phyloP scores from a whole-genome alignment of 2,113 vertebrate species.

The Puma concolor region DNA sequence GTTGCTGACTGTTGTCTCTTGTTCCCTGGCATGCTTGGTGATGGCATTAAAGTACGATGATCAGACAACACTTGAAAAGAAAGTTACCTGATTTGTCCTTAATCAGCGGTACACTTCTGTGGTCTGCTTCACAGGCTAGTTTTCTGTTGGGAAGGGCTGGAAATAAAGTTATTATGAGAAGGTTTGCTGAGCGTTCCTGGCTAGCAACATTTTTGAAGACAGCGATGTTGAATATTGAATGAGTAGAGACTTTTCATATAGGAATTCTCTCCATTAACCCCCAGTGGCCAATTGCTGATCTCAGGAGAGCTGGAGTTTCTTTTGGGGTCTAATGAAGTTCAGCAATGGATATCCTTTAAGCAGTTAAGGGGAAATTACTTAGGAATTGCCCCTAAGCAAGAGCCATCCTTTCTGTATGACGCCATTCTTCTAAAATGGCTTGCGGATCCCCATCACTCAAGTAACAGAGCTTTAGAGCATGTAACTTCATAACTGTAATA shows the following conservation, averaged over 20 bases:
- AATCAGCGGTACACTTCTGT: background rate
- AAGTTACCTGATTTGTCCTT: background rate
- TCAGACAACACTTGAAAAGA: background rate
- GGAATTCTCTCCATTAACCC: background rate
- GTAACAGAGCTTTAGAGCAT: background rate
- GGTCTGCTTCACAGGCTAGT: background rate
- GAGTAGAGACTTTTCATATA: background rate
- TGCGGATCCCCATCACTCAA: background rate
- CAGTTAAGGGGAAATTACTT: background rate
- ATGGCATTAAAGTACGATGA: background rate
- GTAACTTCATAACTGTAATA: background rate
- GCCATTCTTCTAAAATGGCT: background rate
- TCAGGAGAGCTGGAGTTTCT: background rate
- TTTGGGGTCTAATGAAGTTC: background rate
- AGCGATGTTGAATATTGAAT: background rate
- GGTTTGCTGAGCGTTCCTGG: background rate
- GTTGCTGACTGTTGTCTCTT: background rate
- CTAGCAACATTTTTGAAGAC: background rate
- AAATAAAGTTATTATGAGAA: background rate
- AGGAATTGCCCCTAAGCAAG: background rate
- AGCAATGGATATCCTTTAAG: background rate
- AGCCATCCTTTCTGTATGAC: background rate
- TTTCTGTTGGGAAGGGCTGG: background rate
- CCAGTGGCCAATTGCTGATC: background rate
- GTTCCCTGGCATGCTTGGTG: background rate